Base-by-base conservation (phyloP, 2,888 invertebrate species). In the Scelioninae gen. 2 region DNA sequence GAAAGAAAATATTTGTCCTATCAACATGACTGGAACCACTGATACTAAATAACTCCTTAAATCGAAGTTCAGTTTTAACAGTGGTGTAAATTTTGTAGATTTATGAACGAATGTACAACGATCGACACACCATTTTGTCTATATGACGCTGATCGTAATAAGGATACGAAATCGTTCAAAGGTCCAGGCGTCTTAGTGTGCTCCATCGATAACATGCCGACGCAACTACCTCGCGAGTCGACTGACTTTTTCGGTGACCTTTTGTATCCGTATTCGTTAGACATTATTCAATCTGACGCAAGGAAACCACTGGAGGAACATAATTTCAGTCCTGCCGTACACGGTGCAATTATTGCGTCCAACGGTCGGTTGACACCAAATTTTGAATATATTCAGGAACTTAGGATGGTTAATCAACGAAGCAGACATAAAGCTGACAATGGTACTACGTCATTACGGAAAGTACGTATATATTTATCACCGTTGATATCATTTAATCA, bases 121-220 rank as follows among this genome's bases (percentile, higher is more conserved):
- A 99, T 99, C 70, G 99, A 99, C 84, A 97, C 96, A 1, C 99
- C 99, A 0, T 99, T 99, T 87, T 97, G 97, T 84, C 90, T 99
- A n/a, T 99, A 99, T 84, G 98, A 99, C 84, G 98, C 99, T 4
- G 97, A 99, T 85, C 91, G 97, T 72, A 98, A 99, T 85, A 97
- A 96, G 86, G 97, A 97, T 80, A 96, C 95, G 0, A 97, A 97
- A 82, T 95, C 93, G 90, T 97, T 97, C 87, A 95, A 94, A 86
- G 98, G 98, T 0, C 94, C 96, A 0, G 99, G 99, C 15, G 97
- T 99, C 0, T 87, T 99, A 55, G 98, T 99, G n/a, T 99, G 99
- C 84, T 98, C 98, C 11, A 99, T 99, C 78, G 99, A 99, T 87
- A 99, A 99, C 87, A 99, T 99, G 99, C 99, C 99, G 0, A 99